These are phyloP conservation scores for Loxodonta africana DNA, from an alignment of 2,113 vertebrate genomes.

Conservation along the genomic window DNA sequence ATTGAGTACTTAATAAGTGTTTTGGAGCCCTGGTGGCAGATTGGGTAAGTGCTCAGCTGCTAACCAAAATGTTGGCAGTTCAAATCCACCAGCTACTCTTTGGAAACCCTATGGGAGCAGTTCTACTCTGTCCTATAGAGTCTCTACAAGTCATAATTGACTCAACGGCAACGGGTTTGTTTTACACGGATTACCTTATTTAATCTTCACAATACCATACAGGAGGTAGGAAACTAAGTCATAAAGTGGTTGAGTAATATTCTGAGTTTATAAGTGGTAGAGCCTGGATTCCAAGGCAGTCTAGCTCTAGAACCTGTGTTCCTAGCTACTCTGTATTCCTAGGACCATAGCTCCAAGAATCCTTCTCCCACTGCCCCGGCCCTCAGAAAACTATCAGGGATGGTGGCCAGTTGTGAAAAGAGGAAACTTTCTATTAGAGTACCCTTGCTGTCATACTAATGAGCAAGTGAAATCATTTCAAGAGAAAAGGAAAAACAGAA, in stretches of 20 bases:
- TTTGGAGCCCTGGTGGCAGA: no score
- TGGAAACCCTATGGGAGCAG: no score
- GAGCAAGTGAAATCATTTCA: slow-evolving; percentile 32
- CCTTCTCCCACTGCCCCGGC: background rate
- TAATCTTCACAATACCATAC: no score
- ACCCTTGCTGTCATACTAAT: background rate
- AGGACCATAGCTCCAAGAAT: background rate
- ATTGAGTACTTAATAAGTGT: background rate
- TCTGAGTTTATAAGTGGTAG: background rate
- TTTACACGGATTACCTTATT: no score
- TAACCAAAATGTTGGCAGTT: no score
- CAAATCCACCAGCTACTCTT: no score
- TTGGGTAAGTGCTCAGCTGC: no score
- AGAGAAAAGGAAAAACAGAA: slow-evolving; percentile 36
- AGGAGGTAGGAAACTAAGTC: background rate
- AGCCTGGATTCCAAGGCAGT: slow-evolving; percentile 20
- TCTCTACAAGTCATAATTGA: no score
- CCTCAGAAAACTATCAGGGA: background rate
- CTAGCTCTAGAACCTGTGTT: background rate
- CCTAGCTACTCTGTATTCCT: slow-evolving; percentile 19
- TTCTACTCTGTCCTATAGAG: no score
- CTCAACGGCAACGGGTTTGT: no score
- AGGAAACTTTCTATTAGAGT: slow-evolving; percentile 26
- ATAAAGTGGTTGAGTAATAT: background rate
- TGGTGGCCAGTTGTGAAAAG: background rate